Evolutionary conservation across 1,140 invertebrate genomes (phyloP).

Genomic region (Pygmarrhopalites habei): DNA sequence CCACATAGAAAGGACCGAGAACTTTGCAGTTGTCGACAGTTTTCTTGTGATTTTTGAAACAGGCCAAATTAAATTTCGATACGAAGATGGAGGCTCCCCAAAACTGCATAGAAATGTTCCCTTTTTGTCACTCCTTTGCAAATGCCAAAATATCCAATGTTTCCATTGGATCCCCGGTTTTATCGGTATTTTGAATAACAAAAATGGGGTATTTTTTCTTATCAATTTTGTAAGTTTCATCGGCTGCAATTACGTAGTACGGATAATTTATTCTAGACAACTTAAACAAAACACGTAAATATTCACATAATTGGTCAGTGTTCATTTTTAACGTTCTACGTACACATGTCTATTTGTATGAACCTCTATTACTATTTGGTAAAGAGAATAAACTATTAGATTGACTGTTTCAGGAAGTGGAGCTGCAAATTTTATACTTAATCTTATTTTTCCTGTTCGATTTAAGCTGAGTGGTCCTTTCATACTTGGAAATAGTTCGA

Average conservation of each 20-base stretch:
- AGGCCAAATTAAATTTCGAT: too few relatives aligned
- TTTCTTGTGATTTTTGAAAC: too few relatives aligned
- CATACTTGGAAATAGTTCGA: not conserved
- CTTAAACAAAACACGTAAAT: not conserved
- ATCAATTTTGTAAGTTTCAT: not conserved
- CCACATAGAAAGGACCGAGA: too few relatives aligned
- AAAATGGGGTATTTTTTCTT: not conserved
- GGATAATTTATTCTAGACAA: not conserved
- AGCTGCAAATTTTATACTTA: not conserved
- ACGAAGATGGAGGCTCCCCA: too few relatives aligned
- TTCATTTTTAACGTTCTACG: not conserved
- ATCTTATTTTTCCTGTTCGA: not conserved
- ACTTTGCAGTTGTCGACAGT: too few relatives aligned
- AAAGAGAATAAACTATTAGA: not conserved
- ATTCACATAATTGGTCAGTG: too few relatives aligned
- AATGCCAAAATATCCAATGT: not conserved
- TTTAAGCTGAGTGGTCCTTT: not conserved
- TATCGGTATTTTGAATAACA: not conserved
- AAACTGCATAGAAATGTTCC: too few relatives aligned
- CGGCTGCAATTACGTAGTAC: not conserved
- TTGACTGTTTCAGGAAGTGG: not conserved
- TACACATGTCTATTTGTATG: not conserved
- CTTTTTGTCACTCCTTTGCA: too few relatives aligned
- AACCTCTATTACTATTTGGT: not conserved
- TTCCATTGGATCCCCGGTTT: not conserved